Base-by-base conservation (phyloP, 2,888 invertebrate genomes). In the Macroteleia sp. region DNA sequence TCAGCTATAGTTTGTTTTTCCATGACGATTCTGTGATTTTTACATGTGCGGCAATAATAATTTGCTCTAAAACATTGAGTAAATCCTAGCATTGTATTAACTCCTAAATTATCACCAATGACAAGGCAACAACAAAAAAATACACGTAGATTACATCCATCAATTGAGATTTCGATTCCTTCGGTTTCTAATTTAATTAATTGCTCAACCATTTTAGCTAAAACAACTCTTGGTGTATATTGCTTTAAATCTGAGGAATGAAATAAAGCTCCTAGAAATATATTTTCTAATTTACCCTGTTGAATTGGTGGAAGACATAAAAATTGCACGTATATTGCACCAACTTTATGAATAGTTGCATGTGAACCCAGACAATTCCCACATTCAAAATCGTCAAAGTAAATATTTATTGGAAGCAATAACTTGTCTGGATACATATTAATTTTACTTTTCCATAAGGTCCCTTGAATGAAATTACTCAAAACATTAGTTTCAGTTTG, bases 381-480 rank as follows among this genome's bases (percentile, higher is more conserved):
- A 0, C 59, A 32, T 70, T 81, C 79, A 12, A 41, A 73, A 28
- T 79, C 80, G 54, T 82, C 79, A 56, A 71, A 76, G 44, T 81
- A 79, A 32, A 82, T 36, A 19, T 57, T 54, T 10, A 79, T 12
- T n/a, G 82, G 79, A 16, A 77, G 25, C 20, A 74, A 16, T 0
- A 77, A 12, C 54, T 69, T 56, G 48, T 69, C 10, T n/a, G 20
- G 17, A 41, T 69, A 64, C 4, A 25, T 12, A 19, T 44, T 9
- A 28, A 44, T 30, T 25, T 59, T 70, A 2, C n/a, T 41, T 41
- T 70, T 34, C 62, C 54, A 17, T n/a, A n/a, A n/a, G n/a, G n/a
- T n/a, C n/a, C n/a, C n/a, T n/a, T n/a, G n/a, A n/a, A n/a, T n/a
- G n/a, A n/a, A n/a, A n/a, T n/a, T n/a, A n/a, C n/a, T n/a, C n/a